These are phyloP conservation scores for Sula dactylatra DNA, from an alignment of 2,113 vertebrate species.

Conservation along the genomic window DNA sequence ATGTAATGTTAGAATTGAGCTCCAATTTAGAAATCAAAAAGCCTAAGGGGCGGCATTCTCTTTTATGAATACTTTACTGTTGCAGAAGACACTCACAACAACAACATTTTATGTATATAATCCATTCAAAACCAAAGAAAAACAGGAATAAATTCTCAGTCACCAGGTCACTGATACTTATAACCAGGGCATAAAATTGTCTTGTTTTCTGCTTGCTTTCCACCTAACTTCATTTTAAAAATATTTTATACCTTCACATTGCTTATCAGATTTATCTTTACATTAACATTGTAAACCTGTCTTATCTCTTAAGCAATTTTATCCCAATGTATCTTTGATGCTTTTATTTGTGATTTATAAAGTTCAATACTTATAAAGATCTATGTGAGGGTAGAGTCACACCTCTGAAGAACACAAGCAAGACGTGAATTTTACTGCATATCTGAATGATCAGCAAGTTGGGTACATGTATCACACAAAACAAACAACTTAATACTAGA, in stretches of 20 bases:
- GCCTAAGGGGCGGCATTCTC: background rate
- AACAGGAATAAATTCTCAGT: background rate
- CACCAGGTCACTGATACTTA: background rate
- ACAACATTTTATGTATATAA: background rate
- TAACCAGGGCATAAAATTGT: background rate
- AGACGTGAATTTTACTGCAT: background rate
- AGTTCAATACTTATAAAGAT: background rate
- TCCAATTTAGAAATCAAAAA: background rate
- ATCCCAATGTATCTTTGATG: background rate
- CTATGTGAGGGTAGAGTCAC: background rate
- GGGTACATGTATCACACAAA: background rate
- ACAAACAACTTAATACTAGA: background rate
- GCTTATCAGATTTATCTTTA: background rate
- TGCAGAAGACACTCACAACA: background rate
- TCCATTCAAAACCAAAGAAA: background rate
- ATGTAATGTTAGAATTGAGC: background rate
- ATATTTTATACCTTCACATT: background rate
- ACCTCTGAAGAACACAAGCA: background rate
- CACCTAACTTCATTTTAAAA: background rate
- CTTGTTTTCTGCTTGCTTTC: background rate
- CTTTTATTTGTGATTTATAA: background rate
- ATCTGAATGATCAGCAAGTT: background rate
- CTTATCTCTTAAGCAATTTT: background rate
- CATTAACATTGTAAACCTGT: background rate
- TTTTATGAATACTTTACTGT: background rate